Evolutionary conservation across 2,888 invertebrate species (phyloP).

Genomic region (Clanis bilineata): DNA sequence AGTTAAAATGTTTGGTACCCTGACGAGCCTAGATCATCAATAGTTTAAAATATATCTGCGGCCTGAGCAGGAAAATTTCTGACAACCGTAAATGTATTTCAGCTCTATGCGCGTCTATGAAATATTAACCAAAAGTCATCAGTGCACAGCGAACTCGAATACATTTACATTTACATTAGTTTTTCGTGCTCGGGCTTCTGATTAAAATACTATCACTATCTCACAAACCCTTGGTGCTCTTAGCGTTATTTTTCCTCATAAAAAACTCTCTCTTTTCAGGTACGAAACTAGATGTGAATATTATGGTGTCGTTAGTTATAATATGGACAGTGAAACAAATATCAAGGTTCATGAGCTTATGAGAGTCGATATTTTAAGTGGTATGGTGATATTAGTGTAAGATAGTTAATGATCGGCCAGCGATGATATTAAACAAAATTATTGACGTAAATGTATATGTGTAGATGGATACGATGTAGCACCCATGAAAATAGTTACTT

Average conservation of each 20-base stretch:
- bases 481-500: not conserved
- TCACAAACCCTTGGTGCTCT: not conserved
- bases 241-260: not conserved
- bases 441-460: slow-evolving; percentile 32
- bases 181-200: too few species aligned
- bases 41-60: too few species aligned
- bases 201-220: too few species aligned
- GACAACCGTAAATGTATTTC: too few species aligned
- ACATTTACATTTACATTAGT: too few species aligned
- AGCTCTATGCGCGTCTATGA: too few species aligned
- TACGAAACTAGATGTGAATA: slow-evolving; percentile 42
- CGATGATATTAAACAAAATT: slow-evolving; percentile 23
- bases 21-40: too few species aligned
- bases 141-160: too few species aligned
- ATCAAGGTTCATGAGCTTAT: slow-evolving; percentile 70
- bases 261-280: slow-evolving; percentile 52
- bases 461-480: slow-evolving; percentile 22
- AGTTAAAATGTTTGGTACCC: too few species aligned
- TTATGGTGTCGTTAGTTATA: slow-evolving; percentile 42
- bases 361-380: slow-evolving; percentile 58
- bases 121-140: too few species aligned
- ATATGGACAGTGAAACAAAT: slow-evolving; percentile 56
- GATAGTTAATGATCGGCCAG: slow-evolving; percentile 59
- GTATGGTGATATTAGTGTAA: slow-evolving; percentile 74
- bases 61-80: too few species aligned